Evolutionary conservation across 1,140 invertebrate species (phyloP), one percentile per base, ranked within the genome.

Genomic region (Drosophila saltans): DNA sequence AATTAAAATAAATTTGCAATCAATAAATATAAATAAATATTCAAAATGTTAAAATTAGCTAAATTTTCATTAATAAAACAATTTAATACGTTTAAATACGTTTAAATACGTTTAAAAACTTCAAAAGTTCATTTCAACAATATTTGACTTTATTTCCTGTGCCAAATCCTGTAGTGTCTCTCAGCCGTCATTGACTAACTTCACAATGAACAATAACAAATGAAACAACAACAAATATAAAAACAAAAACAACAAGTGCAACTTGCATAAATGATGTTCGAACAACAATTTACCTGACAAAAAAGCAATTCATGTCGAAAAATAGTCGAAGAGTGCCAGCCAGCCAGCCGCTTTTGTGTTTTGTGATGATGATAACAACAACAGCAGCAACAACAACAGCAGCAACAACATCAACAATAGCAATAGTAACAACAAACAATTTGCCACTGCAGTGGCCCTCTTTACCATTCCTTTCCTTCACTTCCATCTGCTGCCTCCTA

Each of bases 401-500:
- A 30, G 83, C 72, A 80, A 80, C 71, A 79, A 68, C 72, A 78
- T 67, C 36, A 78, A 52, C 67, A 71, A 69, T 5, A 36, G 82
- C 67, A 36, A 36, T 1, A 36, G 33, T 36, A 36, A 58, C 11
- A 52, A 59, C 60, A 66, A 74, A 82, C 83, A 82, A 85, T 85
- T 85, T 85, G 82, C 82, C 83, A 76, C 66, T 75, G 75, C 83
- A 82, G 69, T 57, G 75, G 71, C 79, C 78, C 75, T 69, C 66
- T 65, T 30, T 45, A 16, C 16, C 16, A 16, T 16, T 16, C 16
- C 61, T 26, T 16, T 3, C 48, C 43, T 36, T 36, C 33, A 16
- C 40, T 48, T 21, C 24, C 30, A 28, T 6, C 61, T 24, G 43
- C 61, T 24, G 16, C 8, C 24, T n/a, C 11, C 62, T 4, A 24